These are phyloP conservation scores for Erebia aethiops DNA, from an alignment of 2,888 invertebrate genomes.

Conservation along the genomic window DNA sequence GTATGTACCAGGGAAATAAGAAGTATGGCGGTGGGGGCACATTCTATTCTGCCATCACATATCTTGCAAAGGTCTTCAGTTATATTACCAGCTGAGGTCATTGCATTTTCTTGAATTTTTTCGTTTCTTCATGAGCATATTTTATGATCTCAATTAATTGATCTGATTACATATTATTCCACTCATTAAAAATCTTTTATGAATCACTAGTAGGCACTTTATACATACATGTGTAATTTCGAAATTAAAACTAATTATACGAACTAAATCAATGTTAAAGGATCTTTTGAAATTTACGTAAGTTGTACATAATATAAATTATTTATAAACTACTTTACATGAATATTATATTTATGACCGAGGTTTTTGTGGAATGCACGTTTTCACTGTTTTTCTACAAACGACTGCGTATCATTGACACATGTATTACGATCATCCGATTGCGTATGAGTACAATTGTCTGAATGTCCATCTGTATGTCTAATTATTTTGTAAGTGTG, in stretches of 20 bases:
- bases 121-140: slow-evolving; percentile 20
- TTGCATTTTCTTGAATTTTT: slow-evolving; percentile 59
- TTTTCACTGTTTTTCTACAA: slow-evolving; percentile 15
- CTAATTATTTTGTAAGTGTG: background rate
- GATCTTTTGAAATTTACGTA: background rate
- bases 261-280: background rate
- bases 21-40: slow-evolving; percentile 75
- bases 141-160: background rate
- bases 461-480: slow-evolving; percentile 1
- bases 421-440: background rate
- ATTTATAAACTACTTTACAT: background rate
- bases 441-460: background rate
- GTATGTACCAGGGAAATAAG: slow-evolving; percentile 73
- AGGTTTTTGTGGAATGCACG: slow-evolving; percentile 1
- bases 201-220: background rate
- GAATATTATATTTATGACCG: slow-evolving; percentile 1
- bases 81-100: slow-evolving; percentile 61
- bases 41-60: slow-evolving; percentile 75
- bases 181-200: background rate
- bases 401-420: slow-evolving; percentile 3
- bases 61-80: slow-evolving; percentile 73
- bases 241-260: background rate
- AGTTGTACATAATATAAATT: background rate
- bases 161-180: background rate
- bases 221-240: background rate